phyloP scores from a whole-genome alignment of 2,797 vertebrate species.

The Triplophysa bombifrons region DNA sequence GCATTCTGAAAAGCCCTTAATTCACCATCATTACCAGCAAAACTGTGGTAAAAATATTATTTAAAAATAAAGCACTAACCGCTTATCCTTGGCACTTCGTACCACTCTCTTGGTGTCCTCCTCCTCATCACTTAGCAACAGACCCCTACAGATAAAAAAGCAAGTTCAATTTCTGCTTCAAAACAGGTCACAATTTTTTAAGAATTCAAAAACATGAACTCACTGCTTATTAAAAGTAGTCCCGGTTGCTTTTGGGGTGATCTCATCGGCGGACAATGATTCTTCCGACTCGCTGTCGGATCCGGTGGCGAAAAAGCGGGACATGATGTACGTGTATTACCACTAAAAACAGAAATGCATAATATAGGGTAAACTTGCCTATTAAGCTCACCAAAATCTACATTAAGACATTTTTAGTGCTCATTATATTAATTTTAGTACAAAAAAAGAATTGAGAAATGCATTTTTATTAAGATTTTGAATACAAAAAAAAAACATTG shows the following conservation, averaged over 20 bases:
- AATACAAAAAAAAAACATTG: too few relatives aligned
- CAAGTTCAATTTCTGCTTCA: neutral
- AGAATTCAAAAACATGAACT: conserved; percentile 62
- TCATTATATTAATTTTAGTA: too few relatives aligned
- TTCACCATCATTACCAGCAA: too few relatives aligned
- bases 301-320: conserved; percentile 91
- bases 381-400: too few relatives aligned
- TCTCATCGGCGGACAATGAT: conserved; percentile 86
- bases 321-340: conserved; percentile 73
- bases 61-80: conserved; percentile 67
- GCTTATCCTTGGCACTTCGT: conserved; percentile 92
- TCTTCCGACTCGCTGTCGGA: conserved; percentile 94
- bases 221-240: conserved; percentile 85
- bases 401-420: too few relatives aligned
- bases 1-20: too few relatives aligned
- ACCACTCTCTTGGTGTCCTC: conserved; percentile 93
- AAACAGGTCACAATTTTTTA: neutral
- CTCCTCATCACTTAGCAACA: conserved; percentile 90
- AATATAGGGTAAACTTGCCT: too few relatives aligned
- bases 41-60: neutral
- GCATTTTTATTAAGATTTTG: too few relatives aligned
- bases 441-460: too few relatives aligned
- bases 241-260: conserved; percentile 82
- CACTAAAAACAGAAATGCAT: conserved; percentile 54
- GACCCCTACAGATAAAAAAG: conserved; percentile 68